A percentile compares a stretch with the other conserved stretches of the same genome.
These are phyloP conservation scores for Amyelois transitella DNA, from an alignment of 1,140 invertebrate genomes.

Conservation along the genomic window DNA sequence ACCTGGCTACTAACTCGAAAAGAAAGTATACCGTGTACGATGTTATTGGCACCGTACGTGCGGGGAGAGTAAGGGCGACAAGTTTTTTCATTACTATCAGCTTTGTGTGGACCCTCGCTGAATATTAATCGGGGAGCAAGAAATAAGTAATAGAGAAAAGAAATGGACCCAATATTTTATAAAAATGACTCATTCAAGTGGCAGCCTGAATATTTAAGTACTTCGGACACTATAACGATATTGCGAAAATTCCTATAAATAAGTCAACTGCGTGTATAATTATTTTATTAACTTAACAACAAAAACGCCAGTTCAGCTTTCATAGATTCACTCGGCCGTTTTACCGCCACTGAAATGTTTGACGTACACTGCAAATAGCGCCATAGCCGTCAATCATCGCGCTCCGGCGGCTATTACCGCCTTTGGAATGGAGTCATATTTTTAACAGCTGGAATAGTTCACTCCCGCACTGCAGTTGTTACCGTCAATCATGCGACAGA, in stretches of 20 bases:
- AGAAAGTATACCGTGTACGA: too few species aligned
- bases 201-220: too few species aligned
- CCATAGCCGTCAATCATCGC: not conserved
- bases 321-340: not conserved
- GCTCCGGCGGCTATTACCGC: not conserved
- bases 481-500: not conserved
- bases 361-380: not conserved
- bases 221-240: too few species aligned
- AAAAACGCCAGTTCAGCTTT: not conserved
- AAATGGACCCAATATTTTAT: too few species aligned
- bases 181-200: too few species aligned
- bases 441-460: not conserved
- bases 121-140: constrained; percentile 5
- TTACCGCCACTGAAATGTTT: not conserved
- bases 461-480: not conserved
- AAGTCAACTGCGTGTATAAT: too few species aligned
- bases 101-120: not conserved
- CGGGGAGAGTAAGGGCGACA: not conserved
- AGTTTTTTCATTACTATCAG: constrained; percentile 9
- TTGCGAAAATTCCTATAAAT: too few species aligned
- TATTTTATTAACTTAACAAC: too few species aligned
- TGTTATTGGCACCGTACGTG: not conserved
- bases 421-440: not conserved
- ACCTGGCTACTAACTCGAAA: too few species aligned
- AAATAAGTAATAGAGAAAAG: too few species aligned